A percentile compares a stretch with the other conserved stretches of the same genome.
These are phyloP conservation scores for Metopolophium dirhodum DNA, from an alignment of 1,140 invertebrate species.

Conservation along the genomic window DNA sequence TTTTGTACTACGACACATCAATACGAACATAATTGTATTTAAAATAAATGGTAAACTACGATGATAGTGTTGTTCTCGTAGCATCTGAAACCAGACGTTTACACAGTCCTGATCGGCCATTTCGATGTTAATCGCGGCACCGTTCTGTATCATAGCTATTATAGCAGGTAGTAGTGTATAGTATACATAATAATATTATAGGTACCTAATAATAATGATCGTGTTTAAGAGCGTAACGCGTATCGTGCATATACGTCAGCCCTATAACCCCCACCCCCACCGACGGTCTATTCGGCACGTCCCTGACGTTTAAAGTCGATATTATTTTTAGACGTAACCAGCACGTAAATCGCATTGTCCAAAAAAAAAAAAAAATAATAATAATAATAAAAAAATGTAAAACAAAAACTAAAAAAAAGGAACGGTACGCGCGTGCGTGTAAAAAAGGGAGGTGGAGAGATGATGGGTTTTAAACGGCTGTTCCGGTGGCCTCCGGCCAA, in stretches of 20 bases:
- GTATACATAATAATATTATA: background rate
- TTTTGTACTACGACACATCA: background rate
- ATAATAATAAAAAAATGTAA: background rate
- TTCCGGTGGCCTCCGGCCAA: slow-evolving; percentile 36
- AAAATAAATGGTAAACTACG: background rate
- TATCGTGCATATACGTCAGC: background rate
- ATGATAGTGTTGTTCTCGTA: background rate
- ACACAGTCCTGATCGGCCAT: background rate
- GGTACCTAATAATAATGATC: background rate
- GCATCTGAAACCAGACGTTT: too few species aligned
- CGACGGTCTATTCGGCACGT: background rate
- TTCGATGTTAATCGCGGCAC: background rate
- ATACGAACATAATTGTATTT: background rate
- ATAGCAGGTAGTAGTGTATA: background rate
- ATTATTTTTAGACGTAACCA: slow-evolving; percentile 49
- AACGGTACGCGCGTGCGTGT: background rate
- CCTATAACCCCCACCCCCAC: too few species aligned
- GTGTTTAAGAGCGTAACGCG: background rate
- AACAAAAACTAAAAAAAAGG: background rate
- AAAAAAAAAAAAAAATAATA: background rate
- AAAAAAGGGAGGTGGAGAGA: background rate
- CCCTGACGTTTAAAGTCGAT: background rate
- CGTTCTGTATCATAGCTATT: background rate
- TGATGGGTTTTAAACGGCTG: background rate
- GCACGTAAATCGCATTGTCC: background rate